Percentiles rank a stretch among this genome's conserved stretches.
Conservation (phyloP, 2,888 invertebrate genomes). For the Chamaedrilus cognettii region DNA sequence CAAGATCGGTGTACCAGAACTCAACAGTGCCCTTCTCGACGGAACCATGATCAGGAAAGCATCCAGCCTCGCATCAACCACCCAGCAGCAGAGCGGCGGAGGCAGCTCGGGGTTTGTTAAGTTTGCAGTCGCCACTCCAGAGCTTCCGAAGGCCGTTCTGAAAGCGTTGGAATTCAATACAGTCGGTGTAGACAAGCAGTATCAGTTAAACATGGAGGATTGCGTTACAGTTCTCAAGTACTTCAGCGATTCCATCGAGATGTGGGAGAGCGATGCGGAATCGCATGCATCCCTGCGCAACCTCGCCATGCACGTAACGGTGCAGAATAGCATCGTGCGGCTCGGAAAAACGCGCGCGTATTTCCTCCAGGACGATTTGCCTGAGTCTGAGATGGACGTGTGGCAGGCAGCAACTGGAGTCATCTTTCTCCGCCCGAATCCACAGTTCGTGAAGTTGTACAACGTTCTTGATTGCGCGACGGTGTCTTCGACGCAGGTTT, state of each 20-base stretch:
- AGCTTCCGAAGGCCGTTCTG: constrained; percentile 32
- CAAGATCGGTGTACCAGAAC: constrained; percentile 35
- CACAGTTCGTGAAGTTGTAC: constrained; percentile 35
- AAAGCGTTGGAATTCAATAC: constrained; percentile 21
- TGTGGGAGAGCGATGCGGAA: constrained; percentile 27
- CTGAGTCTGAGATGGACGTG: constrained; percentile 32
- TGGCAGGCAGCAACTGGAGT: constrained; percentile 35
- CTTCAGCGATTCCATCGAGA: constrained; percentile 34
- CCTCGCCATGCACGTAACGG: constrained; percentile 35
- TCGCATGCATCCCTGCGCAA: constrained; percentile 25
- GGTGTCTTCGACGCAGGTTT: constrained; percentile 32
- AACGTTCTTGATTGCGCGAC: constrained; percentile 29
- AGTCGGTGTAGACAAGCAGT: neutral
- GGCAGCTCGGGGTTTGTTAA: constrained; percentile 20
- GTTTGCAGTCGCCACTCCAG: constrained; percentile 32
- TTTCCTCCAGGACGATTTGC: constrained; percentile 36
- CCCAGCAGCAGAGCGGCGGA: neutral
- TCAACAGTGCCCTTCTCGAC: constrained; percentile 32
- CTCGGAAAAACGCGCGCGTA: constrained; percentile 31
- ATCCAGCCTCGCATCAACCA: neutral
- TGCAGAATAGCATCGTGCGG: constrained; percentile 31
- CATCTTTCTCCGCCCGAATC: constrained; percentile 34
- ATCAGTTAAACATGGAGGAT: constrained; percentile 27
- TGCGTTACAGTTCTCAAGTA: constrained; percentile 37
- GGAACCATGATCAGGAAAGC: neutral